Evolutionary conservation across 2,888 invertebrate genomes (phyloP), one percentile per base, ranked within the genome.

Genomic region (Sclerodermus sp.): DNA sequence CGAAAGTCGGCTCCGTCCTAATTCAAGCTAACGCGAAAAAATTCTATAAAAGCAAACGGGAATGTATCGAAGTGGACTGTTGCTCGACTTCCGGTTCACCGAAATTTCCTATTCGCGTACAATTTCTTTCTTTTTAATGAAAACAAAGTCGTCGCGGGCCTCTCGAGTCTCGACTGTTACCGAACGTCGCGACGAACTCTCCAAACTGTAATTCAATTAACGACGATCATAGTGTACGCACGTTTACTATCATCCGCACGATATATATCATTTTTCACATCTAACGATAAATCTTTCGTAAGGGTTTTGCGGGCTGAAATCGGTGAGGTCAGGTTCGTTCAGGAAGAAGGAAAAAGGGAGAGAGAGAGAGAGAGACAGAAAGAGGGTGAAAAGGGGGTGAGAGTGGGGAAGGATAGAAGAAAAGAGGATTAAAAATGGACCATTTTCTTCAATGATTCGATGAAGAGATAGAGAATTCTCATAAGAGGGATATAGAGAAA

Each of bases 191-290:
- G 71, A 70, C 69, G 67, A 68, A 67, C 45, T 23, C 36, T 68
- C 65, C 64, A 69, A 74, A 73, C 69, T 63, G 65, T 68, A 73
- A 67, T 66, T 67, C 64, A 71, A 55, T 61, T 70, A 74, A 74
- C 70, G 73, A 73, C 71, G 71, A 73, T 75, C 70, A 74, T 74
- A 71, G 69, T 66, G 65, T 61, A 61, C 64, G 64, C 61, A 53
- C 64, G 55, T 57, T 53, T 59, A 61, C 57, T 67, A 71, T 73
- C 70, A 67, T 71, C 68, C 73, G 67, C 70, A 71, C 70, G 67
- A 73, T 74, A 74, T 64, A 71, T 75, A 75, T 76, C 73, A 70
- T 73, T 73, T 58, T 72, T 66, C 74, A 77, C 76, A 76, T 74
- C 73, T 76, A 77, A 77, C 75, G 73, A 76, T 77, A 74, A 76